Evolutionary conservation across 2,113 vertebrate genomes (phyloP).

Genomic region (Delphinapterus leucas): DNA sequence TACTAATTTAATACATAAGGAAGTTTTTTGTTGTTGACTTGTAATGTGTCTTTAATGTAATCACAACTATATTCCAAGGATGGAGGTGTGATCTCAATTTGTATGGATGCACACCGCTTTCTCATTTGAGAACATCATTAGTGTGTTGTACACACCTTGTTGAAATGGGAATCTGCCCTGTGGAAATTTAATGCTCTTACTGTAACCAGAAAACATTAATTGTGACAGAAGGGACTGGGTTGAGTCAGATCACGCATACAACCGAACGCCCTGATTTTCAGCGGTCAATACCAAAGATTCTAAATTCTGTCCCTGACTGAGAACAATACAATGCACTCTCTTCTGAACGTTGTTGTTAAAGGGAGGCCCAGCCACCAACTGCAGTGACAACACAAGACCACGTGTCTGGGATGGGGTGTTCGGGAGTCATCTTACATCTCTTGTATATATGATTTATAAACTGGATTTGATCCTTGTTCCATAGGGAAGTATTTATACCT

Average conservation of each 20-base stretch:
- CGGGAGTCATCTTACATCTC: background rate
- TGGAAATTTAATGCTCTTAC: slow-evolving; percentile 16
- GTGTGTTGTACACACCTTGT: background rate
- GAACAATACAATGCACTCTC: background rate
- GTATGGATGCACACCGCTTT: background rate
- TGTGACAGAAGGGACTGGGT: background rate
- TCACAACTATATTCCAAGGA: slow-evolving; percentile 49
- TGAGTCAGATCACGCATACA: background rate
- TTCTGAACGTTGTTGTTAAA: rapidly evolving
- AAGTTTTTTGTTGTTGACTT: background rate
- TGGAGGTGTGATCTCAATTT: slow-evolving; percentile 56
- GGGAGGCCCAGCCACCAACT: no score
- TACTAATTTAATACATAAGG: background rate
- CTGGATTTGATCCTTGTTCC: background rate
- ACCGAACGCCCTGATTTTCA: background rate
- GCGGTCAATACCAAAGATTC: background rate
- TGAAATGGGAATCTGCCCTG: background rate
- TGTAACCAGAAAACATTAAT: background rate
- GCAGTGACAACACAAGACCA: background rate
- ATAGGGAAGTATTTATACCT: background rate
- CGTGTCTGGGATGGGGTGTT: background rate
- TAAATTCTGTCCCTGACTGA: background rate
- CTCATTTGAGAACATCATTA: slow-evolving; percentile 49
- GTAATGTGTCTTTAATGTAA: slow-evolving; percentile 57
- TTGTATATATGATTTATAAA: background rate